Evolutionary conservation across 2,888 invertebrate genomes (phyloP).

Genomic region (Vesta saturnalis): DNA sequence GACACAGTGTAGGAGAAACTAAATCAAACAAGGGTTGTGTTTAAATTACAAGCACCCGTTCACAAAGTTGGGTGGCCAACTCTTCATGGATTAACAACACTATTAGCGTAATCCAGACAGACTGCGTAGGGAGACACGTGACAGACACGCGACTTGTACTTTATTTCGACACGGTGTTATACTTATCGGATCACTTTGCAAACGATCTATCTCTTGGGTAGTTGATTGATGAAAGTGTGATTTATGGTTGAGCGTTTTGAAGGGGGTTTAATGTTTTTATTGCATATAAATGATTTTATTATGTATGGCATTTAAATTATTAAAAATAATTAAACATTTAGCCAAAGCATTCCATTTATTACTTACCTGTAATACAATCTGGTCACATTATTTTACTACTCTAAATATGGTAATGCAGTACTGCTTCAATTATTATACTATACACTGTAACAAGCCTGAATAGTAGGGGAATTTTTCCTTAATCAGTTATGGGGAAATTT

Average conservation of each 20-base stretch:
- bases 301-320: too few relatives aligned
- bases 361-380: too few relatives aligned
- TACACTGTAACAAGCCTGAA: too few relatives aligned
- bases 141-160: conserved; percentile 42
- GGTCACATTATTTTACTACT: too few relatives aligned
- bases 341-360: too few relatives aligned
- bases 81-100: conserved; percentile 59
- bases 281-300: not conserved
- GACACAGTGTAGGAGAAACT: too few relatives aligned
- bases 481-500: too few relatives aligned
- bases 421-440: too few relatives aligned
- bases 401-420: too few relatives aligned
- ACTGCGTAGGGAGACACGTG: conserved; percentile 53
- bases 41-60: conserved; percentile 16
- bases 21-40: not conserved
- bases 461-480: too few relatives aligned
- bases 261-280: not conserved
- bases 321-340: too few relatives aligned
- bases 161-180: conserved; percentile 46
- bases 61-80: conserved; percentile 38
- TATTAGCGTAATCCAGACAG: conserved; percentile 59
- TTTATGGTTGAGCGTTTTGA: conserved; percentile 21
- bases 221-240: conserved; percentile 34
- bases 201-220: conserved; percentile 31
- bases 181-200: conserved; percentile 37